phyloP scores from a whole-genome alignment of 2,113 vertebrate genomes.

The Callithrix jacchus region DNA sequence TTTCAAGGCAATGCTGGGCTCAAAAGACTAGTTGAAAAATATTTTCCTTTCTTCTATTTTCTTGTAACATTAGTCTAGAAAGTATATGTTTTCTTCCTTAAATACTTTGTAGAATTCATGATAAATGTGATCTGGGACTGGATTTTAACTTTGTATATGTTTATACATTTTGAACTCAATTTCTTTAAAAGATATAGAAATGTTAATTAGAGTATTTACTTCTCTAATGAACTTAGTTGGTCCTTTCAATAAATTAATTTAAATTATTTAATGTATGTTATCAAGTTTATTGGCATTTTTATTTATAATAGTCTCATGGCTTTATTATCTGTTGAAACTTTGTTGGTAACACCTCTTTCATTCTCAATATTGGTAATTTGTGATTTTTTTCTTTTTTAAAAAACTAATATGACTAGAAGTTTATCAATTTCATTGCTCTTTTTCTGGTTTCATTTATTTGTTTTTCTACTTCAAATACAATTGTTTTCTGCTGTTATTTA shows the following conservation, averaged over 20 bases:
- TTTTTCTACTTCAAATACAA: not conserved
- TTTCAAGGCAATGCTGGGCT: not conserved
- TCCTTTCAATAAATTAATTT: not conserved
- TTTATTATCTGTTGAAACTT: not conserved
- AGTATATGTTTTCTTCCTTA: not conserved
- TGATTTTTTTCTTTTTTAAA: not conserved
- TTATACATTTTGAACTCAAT: not conserved
- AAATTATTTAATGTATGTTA: not conserved
- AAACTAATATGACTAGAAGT: not conserved
- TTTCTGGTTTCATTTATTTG: not conserved
- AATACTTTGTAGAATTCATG: not conserved
- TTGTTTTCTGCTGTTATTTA: not conserved
- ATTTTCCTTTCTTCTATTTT: not conserved
- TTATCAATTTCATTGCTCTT: not conserved
- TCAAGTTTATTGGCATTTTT: not conserved
- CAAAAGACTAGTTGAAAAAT: not conserved
- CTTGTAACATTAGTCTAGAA: not conserved
- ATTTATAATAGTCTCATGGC: not conserved
- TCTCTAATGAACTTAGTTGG: not conserved
- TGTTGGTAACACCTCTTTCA: not conserved
- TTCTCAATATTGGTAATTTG: not conserved
- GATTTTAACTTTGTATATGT: not conserved
- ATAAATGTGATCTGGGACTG: not conserved
- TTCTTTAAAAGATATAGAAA: not conserved
- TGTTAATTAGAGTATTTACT: not conserved